Base-by-base conservation (phyloP, 30 jellyfish, hydroid and myxozoan genomes). In the Aurelia sp. region DNA sequence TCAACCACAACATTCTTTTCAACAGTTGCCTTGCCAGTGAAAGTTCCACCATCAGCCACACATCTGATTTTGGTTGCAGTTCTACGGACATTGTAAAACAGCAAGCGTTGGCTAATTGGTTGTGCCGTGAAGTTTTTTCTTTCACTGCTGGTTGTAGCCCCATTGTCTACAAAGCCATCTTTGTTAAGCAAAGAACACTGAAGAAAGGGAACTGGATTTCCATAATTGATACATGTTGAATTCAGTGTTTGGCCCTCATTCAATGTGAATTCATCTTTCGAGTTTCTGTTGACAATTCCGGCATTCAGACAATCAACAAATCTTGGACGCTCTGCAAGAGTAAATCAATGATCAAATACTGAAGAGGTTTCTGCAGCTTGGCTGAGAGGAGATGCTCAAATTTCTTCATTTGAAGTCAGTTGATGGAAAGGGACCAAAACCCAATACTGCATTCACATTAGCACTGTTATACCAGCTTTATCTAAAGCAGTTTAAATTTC, bases 181-280 rank as follows among this genome's bases (percentile, higher is more conserved):
- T 59, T 21, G 23, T 59, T 59, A 0, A 59, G 23, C 69, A 59
- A 12, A 59, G 33, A 18, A 13, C 69, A 59, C 69, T 59, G 33
- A 18, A 59, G 33, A n/a, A 21, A 18, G 69, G 69, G 69, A 59
- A 59, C 69, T 18, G 69, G 69, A 59, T 59, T 59, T 59, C 69
- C 69, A 13, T 59, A 59, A 18, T 7, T 59, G 69, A n/a, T 13
- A 21, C 69, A 59, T 4, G 69, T 59, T 59, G 69, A 59, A 59
- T 59, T 59, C 69, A 59, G 33, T 21, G 69, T 59, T 59, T 59
- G 69, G 33, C 69, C 69, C 16, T 59, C 69, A 13, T 59, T 59
- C 33, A 59, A 21, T 18, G 69, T 59, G 33, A 59, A 59, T 13
- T 10, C 33, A 59, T 59, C 16, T 0, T 1, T 18, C 33, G 0